phyloP scores from a whole-genome alignment of 2,888 invertebrate genomes.

The Oeneis ivallda region DNA sequence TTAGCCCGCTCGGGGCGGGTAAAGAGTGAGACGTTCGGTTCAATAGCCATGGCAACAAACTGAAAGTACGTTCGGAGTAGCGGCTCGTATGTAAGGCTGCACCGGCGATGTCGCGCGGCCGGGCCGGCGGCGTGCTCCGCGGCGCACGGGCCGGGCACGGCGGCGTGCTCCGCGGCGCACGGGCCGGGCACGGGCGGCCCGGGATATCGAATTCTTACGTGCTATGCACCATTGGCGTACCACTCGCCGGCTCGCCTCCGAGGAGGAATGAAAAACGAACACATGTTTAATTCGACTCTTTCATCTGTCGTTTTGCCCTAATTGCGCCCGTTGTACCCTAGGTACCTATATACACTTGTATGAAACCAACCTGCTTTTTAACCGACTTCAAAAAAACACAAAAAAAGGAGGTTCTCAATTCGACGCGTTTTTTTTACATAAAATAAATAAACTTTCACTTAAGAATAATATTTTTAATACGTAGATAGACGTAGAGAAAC shows the following conservation, averaged over 20 bases:
- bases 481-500: no score
- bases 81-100: conserved; percentile 25
- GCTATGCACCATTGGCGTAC: background rate
- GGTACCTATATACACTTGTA: no score
- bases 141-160: background rate
- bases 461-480: no score
- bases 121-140: background rate
- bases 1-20: background rate
- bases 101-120: conserved; percentile 18
- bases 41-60: conserved; percentile 43
- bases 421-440: no score
- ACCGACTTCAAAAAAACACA: no score
- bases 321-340: background rate
- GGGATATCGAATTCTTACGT: background rate
- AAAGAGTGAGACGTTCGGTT: conserved; percentile 36
- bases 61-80: conserved; percentile 40
- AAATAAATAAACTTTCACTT: background rate
- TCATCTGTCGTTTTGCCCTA: background rate
- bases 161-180: background rate
- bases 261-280: background rate
- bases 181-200: background rate
- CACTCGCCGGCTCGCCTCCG: background rate
- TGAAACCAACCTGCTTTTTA: background rate
- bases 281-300: background rate
- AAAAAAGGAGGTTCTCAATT: no score